Evolutionary conservation across 2,888 invertebrate species (phyloP).

Genomic region (Agrochola lota): DNA sequence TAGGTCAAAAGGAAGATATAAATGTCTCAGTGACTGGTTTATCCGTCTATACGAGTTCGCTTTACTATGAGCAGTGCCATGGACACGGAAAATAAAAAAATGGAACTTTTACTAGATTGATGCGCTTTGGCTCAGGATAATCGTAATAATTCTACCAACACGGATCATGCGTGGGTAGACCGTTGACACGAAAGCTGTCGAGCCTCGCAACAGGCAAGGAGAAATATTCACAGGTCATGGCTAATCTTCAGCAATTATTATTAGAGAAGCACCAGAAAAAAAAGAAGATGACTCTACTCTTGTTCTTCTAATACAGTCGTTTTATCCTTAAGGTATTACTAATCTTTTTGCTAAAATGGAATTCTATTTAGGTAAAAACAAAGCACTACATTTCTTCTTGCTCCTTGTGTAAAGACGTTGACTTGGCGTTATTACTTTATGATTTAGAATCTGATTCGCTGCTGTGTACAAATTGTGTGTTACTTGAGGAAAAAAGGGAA

Average conservation of each 20-base stretch:
- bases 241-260: too few species aligned
- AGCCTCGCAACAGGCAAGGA: background rate
- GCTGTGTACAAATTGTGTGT: constrained; percentile 1
- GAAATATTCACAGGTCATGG: background rate
- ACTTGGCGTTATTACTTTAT: constrained; percentile 16
- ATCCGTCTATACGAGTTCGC: constrained; percentile 19
- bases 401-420: background rate
- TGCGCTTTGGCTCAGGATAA: background rate
- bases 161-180: background rate
- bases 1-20: constrained; percentile 37
- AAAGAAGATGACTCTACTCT: background rate
- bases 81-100: background rate
- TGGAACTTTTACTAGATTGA: background rate
- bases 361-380: background rate
- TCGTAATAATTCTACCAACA: background rate
- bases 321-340: background rate
- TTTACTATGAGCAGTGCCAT: constrained; percentile 17
- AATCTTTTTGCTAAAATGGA: background rate
- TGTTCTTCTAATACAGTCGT: background rate
- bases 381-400: background rate
- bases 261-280: background rate
- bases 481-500: background rate
- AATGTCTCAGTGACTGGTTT: constrained; percentile 28
- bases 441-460: constrained; percentile 9
- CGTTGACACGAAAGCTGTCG: background rate